A percentile compares a stretch with the other conserved stretches of the same genome.
These are phyloP conservation scores for Phrynocephalus guinanensis DNA, from an alignment of 2,797 vertebrate genomes.

Conservation along the genomic window DNA sequence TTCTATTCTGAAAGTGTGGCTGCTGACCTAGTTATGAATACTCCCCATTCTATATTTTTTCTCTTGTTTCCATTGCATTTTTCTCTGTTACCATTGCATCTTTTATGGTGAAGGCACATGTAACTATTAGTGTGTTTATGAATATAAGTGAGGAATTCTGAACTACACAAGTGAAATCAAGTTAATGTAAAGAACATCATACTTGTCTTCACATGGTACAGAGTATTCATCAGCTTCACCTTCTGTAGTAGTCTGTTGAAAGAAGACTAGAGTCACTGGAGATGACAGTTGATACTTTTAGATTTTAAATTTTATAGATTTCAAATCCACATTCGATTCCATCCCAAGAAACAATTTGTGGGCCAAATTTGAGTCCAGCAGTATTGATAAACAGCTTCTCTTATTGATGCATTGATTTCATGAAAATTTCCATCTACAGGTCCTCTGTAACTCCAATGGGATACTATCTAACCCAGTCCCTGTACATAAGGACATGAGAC, in stretches of 20 bases:
- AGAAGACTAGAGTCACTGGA: background rate
- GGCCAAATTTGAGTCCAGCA: too few relatives aligned
- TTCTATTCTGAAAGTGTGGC: background rate
- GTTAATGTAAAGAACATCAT: background rate
- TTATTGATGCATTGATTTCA: too few relatives aligned
- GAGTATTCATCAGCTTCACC: background rate
- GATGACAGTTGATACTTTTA: too few relatives aligned
- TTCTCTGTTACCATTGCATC: background rate
- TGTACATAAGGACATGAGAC: too few relatives aligned
- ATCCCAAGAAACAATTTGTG: too few relatives aligned
- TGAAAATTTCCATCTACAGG: too few relatives aligned
- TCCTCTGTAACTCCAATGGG: too few relatives aligned
- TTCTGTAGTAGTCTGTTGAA: background rate
- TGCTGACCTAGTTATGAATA: background rate
- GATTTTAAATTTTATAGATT: too few relatives aligned
- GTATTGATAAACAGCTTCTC: too few relatives aligned
- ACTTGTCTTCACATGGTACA: background rate
- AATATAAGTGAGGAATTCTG: background rate
- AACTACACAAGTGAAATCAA: background rate
- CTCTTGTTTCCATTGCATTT: background rate
- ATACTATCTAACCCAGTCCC: too few relatives aligned
- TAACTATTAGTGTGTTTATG: background rate
- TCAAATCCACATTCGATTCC: too few relatives aligned
- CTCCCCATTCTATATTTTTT: background rate
- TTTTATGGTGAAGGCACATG: background rate